phyloP scores from a whole-genome alignment of 2,888 invertebrate species.

The Drosophila mettleri region DNA sequence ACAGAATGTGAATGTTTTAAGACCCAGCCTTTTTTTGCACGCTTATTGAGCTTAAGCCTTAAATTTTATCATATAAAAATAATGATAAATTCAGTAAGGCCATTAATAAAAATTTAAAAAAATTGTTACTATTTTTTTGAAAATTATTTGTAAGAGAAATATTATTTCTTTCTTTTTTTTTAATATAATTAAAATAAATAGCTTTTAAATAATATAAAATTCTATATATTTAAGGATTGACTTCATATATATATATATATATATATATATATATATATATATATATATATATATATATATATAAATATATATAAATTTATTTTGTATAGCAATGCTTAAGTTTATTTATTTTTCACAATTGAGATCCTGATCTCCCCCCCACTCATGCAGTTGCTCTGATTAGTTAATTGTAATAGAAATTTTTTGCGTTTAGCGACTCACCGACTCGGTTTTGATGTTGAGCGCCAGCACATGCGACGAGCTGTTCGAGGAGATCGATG shows the following conservation, averaged over 20 bases:
- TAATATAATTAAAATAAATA: neutral
- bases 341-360: no score
- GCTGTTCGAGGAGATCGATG: constrained; percentile 55
- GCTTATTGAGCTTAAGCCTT: neutral
- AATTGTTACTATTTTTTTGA: no score
- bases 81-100: neutral
- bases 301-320: neutral
- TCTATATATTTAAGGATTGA: no score
- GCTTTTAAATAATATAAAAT: no score
- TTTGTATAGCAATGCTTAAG: no score
- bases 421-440: constrained; percentile 70
- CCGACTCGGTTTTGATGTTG: constrained; percentile 83
- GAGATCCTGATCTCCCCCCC: neutral
- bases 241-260: no score
- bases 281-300: no score
- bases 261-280: no score
- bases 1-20: constrained; percentile 1
- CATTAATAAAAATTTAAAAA: neutral
- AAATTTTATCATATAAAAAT: neutral
- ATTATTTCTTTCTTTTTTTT: no score
- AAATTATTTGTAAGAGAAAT: no score
- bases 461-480: constrained; percentile 74
- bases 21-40: neutral
- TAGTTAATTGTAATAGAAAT: constrained; percentile 34
- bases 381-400: constrained; percentile 64